Evolutionary conservation across 1,140 invertebrate genomes (phyloP), one percentile per base, ranked within the genome.

Genomic region (Ephestia elutella): DNA sequence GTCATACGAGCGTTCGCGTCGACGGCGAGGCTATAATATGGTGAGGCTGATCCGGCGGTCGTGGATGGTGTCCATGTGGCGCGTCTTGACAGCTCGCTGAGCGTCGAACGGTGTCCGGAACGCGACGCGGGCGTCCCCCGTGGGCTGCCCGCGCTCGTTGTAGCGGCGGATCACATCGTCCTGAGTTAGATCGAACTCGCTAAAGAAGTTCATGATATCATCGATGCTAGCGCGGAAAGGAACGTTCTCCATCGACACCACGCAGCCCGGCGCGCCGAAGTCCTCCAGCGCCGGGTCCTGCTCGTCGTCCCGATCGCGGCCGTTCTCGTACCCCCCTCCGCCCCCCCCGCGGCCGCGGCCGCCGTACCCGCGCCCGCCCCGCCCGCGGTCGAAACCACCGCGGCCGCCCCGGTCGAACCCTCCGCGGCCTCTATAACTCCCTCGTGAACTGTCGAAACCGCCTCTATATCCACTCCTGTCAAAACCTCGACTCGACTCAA

Each of bases 171-270:
- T 95, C 2, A 97, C 92, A 66, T 96, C 93, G 62, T 95, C 92
- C 0, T 93, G 90, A 9, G 92, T 91, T 0, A 96, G 76, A 49
- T 94, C 91, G 67, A 93, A 96, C 17, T 93, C 94, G 0, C 91
- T 82, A 70, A 99, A 97, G 76, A 97, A 97, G 0, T 93, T 90
- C 48, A 98, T 89, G 56, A 98, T 96, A 62, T 99, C 96, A 54
- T 96, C 93, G 9, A 96, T 93, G 5, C 92, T 92, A 0, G 96
- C 95, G 58, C 94, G 92, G 80, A 94, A 97, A 0, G 96, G 96
- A 0, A 98, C 92, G 81, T 98, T 98, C 70, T 95, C 93, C 70
- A 97, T 87, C 0, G 92, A 92, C 0, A 98, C 84, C 0, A 97
- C 94, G 78, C 95, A 97, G 8, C 95, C 95, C 1, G 93, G 94